A percentile compares a stretch with the other conserved stretches of the same genome.
These are phyloP conservation scores for Ptiloglossa arizonensis DNA, from an alignment of 1,140 invertebrate genomes.

Conservation along the genomic window DNA sequence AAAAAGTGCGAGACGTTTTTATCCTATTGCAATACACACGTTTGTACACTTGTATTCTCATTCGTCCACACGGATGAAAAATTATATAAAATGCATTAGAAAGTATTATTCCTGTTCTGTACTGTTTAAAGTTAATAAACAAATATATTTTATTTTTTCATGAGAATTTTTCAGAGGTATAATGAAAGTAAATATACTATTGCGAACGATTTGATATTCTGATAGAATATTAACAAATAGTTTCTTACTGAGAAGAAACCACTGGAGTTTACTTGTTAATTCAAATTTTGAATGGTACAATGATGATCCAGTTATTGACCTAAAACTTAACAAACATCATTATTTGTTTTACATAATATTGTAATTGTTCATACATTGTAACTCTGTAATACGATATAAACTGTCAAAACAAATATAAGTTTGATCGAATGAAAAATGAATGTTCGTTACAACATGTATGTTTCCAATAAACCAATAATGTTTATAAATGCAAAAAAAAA, in stretches of 20 bases:
- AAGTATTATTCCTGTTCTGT: neutral
- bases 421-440: slow-evolving; percentile 13
- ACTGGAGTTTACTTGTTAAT: neutral
- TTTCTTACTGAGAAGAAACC: neutral
- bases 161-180: neutral
- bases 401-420: neutral
- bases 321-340: slow-evolving; percentile 21
- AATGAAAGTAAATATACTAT: neutral
- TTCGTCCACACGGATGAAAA: slow-evolving; percentile 41
- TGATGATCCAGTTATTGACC: neutral
- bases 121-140: neutral
- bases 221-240: neutral
- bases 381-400: slow-evolving; percentile 11
- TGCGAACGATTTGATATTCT: neutral
- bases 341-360: neutral
- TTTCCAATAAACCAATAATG: slow-evolving; percentile 7
- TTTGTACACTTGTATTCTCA: slow-evolving; percentile 67
- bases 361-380: neutral
- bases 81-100: slow-evolving; percentile 47
- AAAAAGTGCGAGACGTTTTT: slow-evolving; percentile 60
- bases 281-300: slow-evolving; percentile 9
- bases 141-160: neutral
- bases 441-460: neutral
- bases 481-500: slow-evolving; percentile 37
- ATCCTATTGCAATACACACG: slow-evolving; percentile 56